Conservation (phyloP, 2,797 vertebrate species). For the Geotrypetes seraphini region DNA sequence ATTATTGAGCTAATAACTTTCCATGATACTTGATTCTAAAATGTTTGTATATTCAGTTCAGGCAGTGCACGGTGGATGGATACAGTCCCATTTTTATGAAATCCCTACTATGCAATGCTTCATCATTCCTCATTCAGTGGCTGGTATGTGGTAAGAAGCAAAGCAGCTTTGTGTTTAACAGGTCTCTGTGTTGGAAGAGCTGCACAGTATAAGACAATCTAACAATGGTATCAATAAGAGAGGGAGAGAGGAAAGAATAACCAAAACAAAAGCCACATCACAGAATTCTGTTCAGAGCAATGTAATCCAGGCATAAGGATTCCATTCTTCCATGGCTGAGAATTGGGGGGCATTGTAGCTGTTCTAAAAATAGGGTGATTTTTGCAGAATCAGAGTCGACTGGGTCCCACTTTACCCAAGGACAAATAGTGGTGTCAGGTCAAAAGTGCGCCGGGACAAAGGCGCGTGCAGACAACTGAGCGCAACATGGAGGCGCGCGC, state of each 20-base stretch:
- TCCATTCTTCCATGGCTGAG: constrained; percentile 19
- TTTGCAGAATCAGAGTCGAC: too few species aligned
- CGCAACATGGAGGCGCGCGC: too few species aligned
- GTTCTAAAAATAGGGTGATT: constrained; percentile 11
- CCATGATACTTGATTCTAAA: constrained; percentile 29
- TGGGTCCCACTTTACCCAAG: too few species aligned
- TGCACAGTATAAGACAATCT: too few species aligned
- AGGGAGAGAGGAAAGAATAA: constrained; percentile 29
- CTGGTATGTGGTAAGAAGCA: constrained; percentile 19
- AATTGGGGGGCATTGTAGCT: constrained; percentile 1
- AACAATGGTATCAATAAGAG: constrained; percentile 17
- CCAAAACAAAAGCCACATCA: constrained; percentile 36
- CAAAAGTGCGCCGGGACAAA: too few species aligned
- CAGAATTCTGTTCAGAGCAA: constrained; percentile 19
- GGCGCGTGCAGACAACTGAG: too few species aligned
- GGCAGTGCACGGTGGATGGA: constrained; percentile 32
- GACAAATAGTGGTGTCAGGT: too few species aligned
- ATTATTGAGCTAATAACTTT: constrained; percentile 30
- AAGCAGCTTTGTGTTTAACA: constrained; percentile 33
- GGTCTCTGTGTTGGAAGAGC: too few species aligned
- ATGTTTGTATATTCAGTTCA: constrained; percentile 42
- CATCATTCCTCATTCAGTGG: constrained; percentile 31
- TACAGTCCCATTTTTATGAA: constrained; percentile 19
- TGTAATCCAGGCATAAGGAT: constrained; percentile 12
- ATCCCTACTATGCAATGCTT: constrained; percentile 24